Base-by-base conservation (phyloP, 2,888 invertebrate species). In the Tolmerus cingulatus region DNA sequence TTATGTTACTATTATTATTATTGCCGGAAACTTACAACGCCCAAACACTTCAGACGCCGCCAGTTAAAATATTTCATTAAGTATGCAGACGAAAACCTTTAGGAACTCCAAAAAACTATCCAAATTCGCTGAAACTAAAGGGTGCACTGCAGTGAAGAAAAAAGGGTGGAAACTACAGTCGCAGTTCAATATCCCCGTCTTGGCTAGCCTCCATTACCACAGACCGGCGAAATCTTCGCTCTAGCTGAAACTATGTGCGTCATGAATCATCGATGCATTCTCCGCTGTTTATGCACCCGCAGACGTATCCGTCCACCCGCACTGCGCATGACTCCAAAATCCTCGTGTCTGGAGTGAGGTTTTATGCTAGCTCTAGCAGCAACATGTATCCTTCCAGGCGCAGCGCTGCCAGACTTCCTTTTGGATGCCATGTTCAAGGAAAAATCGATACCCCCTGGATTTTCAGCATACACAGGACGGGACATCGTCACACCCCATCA, bases 61-160 rank as follows among this genome's bases (percentile, higher is more conserved):
- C 87, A 88, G 40, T 88, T 88, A 34, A 88, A 86, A 86, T 86
- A 88, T 87, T 88, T 88, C 88, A 88, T 88, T 76, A 82, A 87
- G 46, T 51, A 30, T 14, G 66, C 27, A 19, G 55, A 12, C 19
- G 19, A 57, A 57, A 55, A n/a, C 57, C 0, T n/a, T 57, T 23
- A 57, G n/a, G 23, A n/a, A 19, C 57, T 57, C 57, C n/a, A 40
- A 57, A n/a, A 84, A 84, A 74, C n/a, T 66, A 82, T 40, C 37
- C 23, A 40, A 37, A 74, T 84, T 66, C 55, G 51, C 14, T 30
- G 55, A 55, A 81, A 81, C 81, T 81, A 51, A 51, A 55, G 16
- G 5, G 30, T 51, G 81, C 16, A 81, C 81, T 81, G 81, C 51
- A 14, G n/a, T 8, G 55, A 30, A 78, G 78, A 43, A 66, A 66